These are phyloP conservation scores for Xenopus laevis DNA, from an alignment of 2,113 vertebrate species.

Conservation along the genomic window DNA sequence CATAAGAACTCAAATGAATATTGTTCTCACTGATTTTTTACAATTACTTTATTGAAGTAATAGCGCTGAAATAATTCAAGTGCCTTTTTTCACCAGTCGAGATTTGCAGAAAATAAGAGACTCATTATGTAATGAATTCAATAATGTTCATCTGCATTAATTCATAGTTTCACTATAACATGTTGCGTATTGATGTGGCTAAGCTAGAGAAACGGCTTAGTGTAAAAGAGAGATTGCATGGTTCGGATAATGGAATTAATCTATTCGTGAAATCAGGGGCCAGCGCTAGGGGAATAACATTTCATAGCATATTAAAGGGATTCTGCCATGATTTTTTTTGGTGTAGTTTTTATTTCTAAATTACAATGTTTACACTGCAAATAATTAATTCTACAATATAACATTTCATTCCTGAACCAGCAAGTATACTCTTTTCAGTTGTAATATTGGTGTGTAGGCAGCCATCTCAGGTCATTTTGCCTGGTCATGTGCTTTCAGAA, in stretches of 20 bases:
- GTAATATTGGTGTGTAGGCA: too few relatives aligned
- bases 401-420: too few relatives aligned
- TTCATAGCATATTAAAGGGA: neutral
- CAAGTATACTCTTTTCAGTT: too few relatives aligned
- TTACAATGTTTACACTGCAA: too few relatives aligned
- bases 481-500: too few relatives aligned
- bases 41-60: constrained; percentile 46
- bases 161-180: constrained; percentile 28
- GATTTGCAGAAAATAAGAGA: constrained; percentile 41
- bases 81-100: constrained; percentile 34
- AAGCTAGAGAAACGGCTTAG: constrained; percentile 9
- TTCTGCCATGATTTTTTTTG: too few relatives aligned
- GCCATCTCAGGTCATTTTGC: too few relatives aligned
- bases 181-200: constrained; percentile 1
- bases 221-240: constrained; percentile 13
- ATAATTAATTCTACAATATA: too few relatives aligned
- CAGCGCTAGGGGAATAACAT: neutral
- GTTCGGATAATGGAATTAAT: constrained; percentile 11
- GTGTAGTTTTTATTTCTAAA: too few relatives aligned
- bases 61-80: constrained; percentile 43
- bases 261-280: constrained; percentile 5
- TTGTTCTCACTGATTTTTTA: constrained; percentile 44
- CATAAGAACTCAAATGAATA: constrained; percentile 40
- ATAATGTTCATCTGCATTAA: constrained; percentile 28
- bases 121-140: constrained; percentile 45